Evolutionary conservation across 2,113 vertebrate species (phyloP).

Genomic region (Salvator merianae): DNA sequence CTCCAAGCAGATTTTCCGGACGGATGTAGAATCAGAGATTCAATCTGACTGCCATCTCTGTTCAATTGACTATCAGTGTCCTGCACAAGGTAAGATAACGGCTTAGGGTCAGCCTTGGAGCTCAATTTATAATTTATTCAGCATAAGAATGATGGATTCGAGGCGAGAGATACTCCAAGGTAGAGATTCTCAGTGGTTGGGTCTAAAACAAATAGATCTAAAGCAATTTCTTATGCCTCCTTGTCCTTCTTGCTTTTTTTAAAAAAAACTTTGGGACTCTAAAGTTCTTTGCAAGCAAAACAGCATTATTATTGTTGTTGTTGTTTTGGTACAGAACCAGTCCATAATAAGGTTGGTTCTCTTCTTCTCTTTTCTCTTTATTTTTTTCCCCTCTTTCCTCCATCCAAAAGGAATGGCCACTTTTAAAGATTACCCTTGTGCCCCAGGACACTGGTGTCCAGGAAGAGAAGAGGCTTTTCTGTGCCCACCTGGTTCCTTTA

Average conservation of each 20-base stretch:
- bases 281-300: background rate
- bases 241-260: too few relatives aligned
- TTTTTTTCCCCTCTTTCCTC: background rate
- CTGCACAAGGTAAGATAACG: slow-evolving; percentile 72
- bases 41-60: slow-evolving; percentile 81
- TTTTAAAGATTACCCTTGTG: slow-evolving; percentile 79
- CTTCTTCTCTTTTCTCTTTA: background rate
- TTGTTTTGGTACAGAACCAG: too few relatives aligned
- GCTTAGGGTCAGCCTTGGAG: too few relatives aligned
- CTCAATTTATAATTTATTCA: background rate
- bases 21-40: slow-evolving; percentile 75
- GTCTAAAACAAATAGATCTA: background rate
- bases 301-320: background rate
- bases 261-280: background rate
- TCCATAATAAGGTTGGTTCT: background rate
- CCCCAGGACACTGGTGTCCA: slow-evolving; percentile 89
- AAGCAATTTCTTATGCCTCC: background rate
- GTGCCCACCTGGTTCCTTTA: slow-evolving; percentile 86
- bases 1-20: slow-evolving; percentile 80
- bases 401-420: slow-evolving; percentile 74
- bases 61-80: slow-evolving; percentile 82
- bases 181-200: background rate
- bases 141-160: background rate
- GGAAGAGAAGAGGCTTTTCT: slow-evolving; percentile 76
- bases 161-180: too few relatives aligned